A percentile compares a stretch with the other conserved stretches of the same genome.
Conservation (phyloP, 2,888 invertebrate genomes). For the Portevinia maculata region DNA sequence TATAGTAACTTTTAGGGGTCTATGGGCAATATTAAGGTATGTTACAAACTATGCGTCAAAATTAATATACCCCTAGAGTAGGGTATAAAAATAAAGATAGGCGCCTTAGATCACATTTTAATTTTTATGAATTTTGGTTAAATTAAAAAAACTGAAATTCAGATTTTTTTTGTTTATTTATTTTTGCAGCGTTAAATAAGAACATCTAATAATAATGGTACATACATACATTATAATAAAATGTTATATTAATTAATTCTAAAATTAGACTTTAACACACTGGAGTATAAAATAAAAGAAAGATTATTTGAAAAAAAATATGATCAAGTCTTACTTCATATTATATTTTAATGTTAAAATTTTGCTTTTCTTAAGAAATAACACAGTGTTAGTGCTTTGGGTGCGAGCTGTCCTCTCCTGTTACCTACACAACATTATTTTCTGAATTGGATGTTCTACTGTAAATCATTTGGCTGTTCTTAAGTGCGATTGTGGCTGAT, state of each 20-base stretch:
- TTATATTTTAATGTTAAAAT: slow-evolving; percentile 16
- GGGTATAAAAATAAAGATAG: no score
- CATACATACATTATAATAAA: background rate
- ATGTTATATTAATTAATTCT: slow-evolving; percentile 26
- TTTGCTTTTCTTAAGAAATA: slow-evolving; percentile 24
- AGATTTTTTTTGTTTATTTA: slow-evolving; percentile 44
- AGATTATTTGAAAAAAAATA: slow-evolving; percentile 2
- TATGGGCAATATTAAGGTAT: no score
- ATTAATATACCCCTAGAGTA: no score
- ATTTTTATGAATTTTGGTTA: no score
- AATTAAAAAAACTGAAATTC: background rate
- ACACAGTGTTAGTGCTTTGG: slow-evolving; percentile 73
- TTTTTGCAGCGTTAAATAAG: slow-evolving; percentile 43
- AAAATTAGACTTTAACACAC: slow-evolving; percentile 55
- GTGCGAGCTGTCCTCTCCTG: slow-evolving; percentile 67
- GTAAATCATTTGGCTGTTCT: slow-evolving; percentile 30
- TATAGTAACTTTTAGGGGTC: no score
- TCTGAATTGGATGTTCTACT: background rate
- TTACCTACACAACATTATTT: slow-evolving; percentile 44
- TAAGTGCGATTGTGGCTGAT: slow-evolving; percentile 15
- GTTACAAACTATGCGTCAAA: no score
- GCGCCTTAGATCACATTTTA: no score
- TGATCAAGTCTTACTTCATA: slow-evolving; percentile 57
- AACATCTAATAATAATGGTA: no score
- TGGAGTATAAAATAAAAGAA: slow-evolving; percentile 23